Base-by-base conservation (phyloP, 1,140 invertebrate genomes). In the Drosophila trapezifrons region DNA sequence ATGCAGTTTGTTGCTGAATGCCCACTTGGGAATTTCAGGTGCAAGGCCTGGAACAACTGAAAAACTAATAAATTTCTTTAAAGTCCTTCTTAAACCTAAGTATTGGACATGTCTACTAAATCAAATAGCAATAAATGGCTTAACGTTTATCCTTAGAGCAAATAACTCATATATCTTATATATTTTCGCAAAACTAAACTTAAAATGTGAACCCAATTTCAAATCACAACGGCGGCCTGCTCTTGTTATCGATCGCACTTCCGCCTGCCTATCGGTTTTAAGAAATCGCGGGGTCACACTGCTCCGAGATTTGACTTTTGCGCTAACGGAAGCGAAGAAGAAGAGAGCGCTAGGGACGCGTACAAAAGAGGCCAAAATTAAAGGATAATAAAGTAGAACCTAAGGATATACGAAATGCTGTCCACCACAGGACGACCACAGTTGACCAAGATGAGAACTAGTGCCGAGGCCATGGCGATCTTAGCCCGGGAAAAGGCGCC, bases 241-340 rank as follows among this genome's bases (percentile, higher is more conserved):
- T 38, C 5, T 15, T 10, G 7, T 9, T 51, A 51, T 32, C 49
- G 49, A 51, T 32, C 27, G 27, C 25, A 18, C 12, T n/a, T 38
- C 37, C 37, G 15, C 37, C 37, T n/a, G 37, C 37, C 37, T 4
- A 32, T 51, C 47, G 47, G 29, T 18, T 13, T 6, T 8, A n/a
- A 18, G 4, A 17, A 25, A 10, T 27, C 25, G 25, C 25, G 29
- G 35, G 51, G 51, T 54, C 51, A 54, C 51, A 59, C 52, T 59
- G 35, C 66, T 56, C 51, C 6, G 0, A 54, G 76, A 87, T 87
- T 87, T 89, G 60, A 87, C 60, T 89, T 86, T 87, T 87, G 84
- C 79, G 83, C 71, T 87, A 87, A 87, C 83, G 84, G 58, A 76
- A 69, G 52, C 18, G 18, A 54, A 54, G 51, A 52, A 22, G 51